Conservation (phyloP, 1,140 invertebrate genomes). For the Zaprionus ornatus region DNA sequence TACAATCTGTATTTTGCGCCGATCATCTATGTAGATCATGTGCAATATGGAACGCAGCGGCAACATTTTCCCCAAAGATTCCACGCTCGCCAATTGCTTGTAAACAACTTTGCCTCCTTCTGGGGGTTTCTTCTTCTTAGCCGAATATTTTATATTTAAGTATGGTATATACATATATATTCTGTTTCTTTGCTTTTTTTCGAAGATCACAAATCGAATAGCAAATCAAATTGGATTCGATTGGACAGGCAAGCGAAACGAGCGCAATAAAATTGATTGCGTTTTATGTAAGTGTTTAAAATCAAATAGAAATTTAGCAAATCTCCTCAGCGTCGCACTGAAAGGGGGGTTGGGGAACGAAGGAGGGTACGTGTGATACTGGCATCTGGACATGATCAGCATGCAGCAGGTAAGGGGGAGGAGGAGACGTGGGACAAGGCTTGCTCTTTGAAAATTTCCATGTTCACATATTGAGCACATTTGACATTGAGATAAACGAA, state of each 20-base stretch:
- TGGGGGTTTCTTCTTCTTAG: conserved; percentile 32
- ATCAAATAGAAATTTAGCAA: conserved; percentile 66
- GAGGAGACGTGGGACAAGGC: too few relatives aligned
- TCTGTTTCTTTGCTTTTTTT: background rate
- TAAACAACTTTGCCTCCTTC: conserved; percentile 54
- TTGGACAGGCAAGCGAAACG: conserved; percentile 77
- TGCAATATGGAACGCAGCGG: conserved; percentile 67
- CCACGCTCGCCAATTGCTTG: conserved; percentile 60
- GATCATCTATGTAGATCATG: conserved; percentile 49
- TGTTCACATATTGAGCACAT: conserved; percentile 36
- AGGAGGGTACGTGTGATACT: background rate
- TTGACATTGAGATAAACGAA: conserved; percentile 66
- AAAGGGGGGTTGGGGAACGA: background rate
- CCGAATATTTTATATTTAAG: conserved; percentile 12
- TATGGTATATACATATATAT: conserved; percentile 15
- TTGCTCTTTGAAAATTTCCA: conserved; percentile 59
- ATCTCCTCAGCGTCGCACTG: conserved; percentile 5
- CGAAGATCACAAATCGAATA: conserved; percentile 55
- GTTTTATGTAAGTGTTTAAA: conserved; percentile 71
- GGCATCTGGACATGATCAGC: conserved; percentile 38
- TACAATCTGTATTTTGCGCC: conserved; percentile 21
- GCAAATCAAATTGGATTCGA: conserved; percentile 77
- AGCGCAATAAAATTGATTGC: conserved; percentile 80
- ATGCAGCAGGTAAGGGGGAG: background rate
- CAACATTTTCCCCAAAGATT: conserved; percentile 67